These are phyloP conservation scores for Patella pellucida DNA, from an alignment of 2,888 invertebrate genomes.

Conservation along the genomic window DNA sequence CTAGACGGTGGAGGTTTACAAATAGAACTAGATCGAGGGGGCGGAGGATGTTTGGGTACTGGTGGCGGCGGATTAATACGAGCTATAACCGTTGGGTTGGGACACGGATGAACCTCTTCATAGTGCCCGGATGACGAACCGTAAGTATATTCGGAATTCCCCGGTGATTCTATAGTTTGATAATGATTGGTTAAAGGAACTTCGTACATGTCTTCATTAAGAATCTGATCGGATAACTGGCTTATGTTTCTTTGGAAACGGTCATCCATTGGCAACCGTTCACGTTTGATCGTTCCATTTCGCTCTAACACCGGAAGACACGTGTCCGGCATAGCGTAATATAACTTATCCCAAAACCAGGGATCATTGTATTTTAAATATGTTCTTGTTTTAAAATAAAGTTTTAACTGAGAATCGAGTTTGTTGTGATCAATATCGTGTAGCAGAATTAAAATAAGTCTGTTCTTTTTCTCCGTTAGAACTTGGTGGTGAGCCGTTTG, in stretches of 20 bases:
- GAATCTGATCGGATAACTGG: not conserved
- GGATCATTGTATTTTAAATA: constrained; percentile 90
- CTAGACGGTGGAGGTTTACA: not conserved
- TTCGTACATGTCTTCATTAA: not conserved
- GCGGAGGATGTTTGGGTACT: constrained; percentile 15
- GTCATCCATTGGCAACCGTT: constrained; percentile 22
- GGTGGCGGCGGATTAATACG: constrained; percentile 19
- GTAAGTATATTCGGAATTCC: constrained; percentile 7
- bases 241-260: not conserved
- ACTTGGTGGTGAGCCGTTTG: constrained; percentile 87
- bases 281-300: constrained; percentile 20
- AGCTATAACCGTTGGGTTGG: not conserved
- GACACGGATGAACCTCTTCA: constrained; percentile 38
- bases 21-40: not conserved
- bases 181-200: not conserved
- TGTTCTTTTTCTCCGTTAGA: constrained; percentile 81
- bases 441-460: constrained; percentile 85
- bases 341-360: constrained; percentile 93
- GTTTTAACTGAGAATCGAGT: constrained; percentile 87
- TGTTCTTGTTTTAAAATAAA: constrained; percentile 88
- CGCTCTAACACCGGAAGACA: constrained; percentile 22
- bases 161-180: constrained; percentile 1
- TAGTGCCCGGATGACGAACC: constrained; percentile 33
- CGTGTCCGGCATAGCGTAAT: constrained; percentile 81
- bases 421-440: constrained; percentile 87